A percentile compares a stretch with the other conserved stretches of the same genome.
Conservation (phyloP, 2,113 vertebrate species). For the Laticauda laticaudata region DNA sequence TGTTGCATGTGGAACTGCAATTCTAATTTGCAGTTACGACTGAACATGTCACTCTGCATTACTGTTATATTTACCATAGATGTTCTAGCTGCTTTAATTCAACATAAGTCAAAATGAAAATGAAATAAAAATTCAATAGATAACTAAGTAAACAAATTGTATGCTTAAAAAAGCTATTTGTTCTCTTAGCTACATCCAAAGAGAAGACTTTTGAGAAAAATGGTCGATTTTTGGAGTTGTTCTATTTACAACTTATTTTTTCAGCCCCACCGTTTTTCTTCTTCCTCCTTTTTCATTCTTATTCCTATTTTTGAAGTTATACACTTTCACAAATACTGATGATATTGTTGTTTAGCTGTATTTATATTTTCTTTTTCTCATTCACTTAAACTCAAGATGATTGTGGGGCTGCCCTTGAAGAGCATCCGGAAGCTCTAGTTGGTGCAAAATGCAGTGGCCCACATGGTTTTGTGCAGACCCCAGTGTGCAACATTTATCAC, state of each 20-base stretch:
- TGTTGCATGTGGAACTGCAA: background rate
- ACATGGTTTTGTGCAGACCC: too few species aligned
- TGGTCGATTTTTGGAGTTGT: background rate
- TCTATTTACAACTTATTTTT: background rate
- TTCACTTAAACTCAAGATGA: background rate
- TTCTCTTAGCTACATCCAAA: background rate
- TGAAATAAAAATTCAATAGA: background rate
- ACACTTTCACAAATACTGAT: background rate
- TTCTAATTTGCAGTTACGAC: background rate
- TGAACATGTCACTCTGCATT: background rate
- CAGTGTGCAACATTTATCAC: too few species aligned
- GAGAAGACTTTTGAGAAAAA: background rate
- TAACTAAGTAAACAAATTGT: background rate
- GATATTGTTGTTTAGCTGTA: background rate
- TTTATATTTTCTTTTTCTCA: background rate
- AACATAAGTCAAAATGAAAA: background rate
- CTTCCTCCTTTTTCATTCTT: background rate
- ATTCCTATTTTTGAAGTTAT: background rate
- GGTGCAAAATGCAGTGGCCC: too few species aligned
- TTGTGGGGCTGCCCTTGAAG: too few species aligned
- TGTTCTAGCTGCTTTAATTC: background rate
- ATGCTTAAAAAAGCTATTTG: background rate
- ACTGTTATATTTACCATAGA: background rate
- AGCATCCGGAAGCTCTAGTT: too few species aligned
- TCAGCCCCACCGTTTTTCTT: background rate